These are phyloP conservation scores for Cylas formicarius DNA, from an alignment of 1,140 invertebrate genomes.

Conservation along the genomic window DNA sequence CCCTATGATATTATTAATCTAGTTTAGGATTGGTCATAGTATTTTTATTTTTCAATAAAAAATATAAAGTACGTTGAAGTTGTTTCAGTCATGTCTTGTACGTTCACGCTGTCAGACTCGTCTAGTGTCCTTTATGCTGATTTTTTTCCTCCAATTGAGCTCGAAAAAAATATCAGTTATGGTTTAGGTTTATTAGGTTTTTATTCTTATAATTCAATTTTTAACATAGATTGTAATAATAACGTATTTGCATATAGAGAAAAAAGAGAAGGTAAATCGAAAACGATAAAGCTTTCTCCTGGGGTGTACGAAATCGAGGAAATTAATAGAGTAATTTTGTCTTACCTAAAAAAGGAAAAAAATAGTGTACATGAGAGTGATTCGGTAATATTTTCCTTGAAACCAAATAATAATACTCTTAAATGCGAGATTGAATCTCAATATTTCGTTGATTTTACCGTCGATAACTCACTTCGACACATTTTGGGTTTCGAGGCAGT, in stretches of 20 bases:
- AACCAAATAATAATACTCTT: conserved; percentile 14
- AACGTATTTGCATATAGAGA: conserved; percentile 1
- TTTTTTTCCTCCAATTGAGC: conserved; percentile 12
- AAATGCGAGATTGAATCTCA: conserved; percentile 12
- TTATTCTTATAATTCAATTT: conserved; percentile 15
- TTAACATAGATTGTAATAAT: conserved; percentile 15
- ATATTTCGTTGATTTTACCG: conserved; percentile 12
- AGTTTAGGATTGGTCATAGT: background rate
- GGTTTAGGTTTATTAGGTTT: conserved; percentile 13
- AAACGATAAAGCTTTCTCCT: background rate
- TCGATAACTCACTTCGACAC: background rate
- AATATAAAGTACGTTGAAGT: background rate
- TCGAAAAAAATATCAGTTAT: conserved; percentile 12
- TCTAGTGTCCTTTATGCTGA: background rate
- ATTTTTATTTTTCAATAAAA: background rate
- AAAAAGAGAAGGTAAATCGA: background rate
- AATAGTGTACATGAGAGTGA: background rate
- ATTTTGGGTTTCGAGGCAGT: conserved; percentile 6
- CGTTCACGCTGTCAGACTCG: conserved; percentile 10
- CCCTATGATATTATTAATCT: no score
- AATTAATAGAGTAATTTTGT: background rate
- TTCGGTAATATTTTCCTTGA: conserved; percentile 10
- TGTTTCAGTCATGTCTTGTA: conserved; percentile 12
- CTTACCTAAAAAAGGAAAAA: no score
- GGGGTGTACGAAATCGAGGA: conserved; percentile 14